Percentiles rank a stretch among this genome's conserved stretches.
phyloP scores from a whole-genome alignment of 2,113 vertebrate species.

The Clarias batrachus region DNA sequence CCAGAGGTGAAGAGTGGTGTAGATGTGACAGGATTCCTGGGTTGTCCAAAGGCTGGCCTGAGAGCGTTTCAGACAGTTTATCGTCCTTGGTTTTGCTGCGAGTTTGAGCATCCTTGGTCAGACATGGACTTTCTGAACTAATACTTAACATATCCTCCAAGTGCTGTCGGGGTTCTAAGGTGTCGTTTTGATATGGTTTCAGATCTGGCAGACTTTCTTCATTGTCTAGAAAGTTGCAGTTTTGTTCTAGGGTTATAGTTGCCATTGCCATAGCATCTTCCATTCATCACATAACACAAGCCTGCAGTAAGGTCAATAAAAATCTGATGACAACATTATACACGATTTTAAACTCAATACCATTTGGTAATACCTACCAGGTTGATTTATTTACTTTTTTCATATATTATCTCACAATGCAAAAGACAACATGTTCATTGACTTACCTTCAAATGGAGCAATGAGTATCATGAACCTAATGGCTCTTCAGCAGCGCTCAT shows the following conservation, averaged over 20 bases:
- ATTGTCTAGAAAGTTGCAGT: slow-evolving; percentile 9
- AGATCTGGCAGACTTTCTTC: background rate
- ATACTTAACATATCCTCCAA: slow-evolving; percentile 33
- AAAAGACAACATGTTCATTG: background rate
- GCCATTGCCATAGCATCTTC: slow-evolving; percentile 38
- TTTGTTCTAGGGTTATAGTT: background rate
- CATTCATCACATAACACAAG: background rate
- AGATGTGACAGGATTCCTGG: slow-evolving; percentile 27
- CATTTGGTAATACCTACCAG: background rate
- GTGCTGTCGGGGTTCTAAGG: background rate
- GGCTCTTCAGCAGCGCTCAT: slow-evolving; percentile 23
- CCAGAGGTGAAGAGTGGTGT: slow-evolving; percentile 45
- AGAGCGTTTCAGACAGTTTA: background rate
- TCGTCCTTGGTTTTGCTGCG: background rate
- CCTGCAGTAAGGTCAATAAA: background rate
- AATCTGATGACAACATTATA: background rate
- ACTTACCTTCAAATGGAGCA: slow-evolving; percentile 23
- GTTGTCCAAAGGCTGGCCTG: slow-evolving; percentile 22
- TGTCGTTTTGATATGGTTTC: background rate
- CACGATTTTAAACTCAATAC: background rate
- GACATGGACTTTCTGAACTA: slow-evolving; percentile 37
- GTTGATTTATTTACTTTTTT: background rate
- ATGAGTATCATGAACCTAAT: slow-evolving; percentile 2
- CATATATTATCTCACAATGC: background rate
- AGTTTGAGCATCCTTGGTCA: background rate